A percentile compares a stretch with the other conserved stretches of the same genome.
Conservation (phyloP, 2,888 invertebrate species). For the Polydrusus tereticollis region DNA sequence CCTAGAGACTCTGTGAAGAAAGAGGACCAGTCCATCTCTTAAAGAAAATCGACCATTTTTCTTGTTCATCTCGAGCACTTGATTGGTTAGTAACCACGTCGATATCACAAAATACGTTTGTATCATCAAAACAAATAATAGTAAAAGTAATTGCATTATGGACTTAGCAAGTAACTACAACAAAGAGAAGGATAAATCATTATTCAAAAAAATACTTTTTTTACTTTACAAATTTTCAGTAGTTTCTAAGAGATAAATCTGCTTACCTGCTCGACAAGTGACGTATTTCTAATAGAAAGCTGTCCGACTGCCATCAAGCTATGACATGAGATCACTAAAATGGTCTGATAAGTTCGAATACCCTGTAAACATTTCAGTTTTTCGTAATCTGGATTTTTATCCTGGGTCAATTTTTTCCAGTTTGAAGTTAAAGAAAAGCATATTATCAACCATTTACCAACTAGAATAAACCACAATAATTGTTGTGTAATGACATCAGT, state of each 20-base stretch:
- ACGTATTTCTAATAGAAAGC: neutral
- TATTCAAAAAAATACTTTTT: neutral
- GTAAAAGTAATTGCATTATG: neutral
- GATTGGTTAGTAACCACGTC: conserved; percentile 53
- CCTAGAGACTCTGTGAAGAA: conserved; percentile 51
- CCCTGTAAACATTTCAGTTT: conserved; percentile 55
- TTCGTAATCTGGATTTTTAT: conserved; percentile 47
- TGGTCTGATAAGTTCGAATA: conserved; percentile 54
- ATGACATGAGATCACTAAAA: conserved; percentile 54
- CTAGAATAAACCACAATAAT: conserved; percentile 36
- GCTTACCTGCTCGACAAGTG: conserved; percentile 4
- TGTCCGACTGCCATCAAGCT: conserved; percentile 50
- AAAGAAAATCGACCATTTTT: conserved; percentile 29
- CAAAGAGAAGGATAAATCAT: neutral
- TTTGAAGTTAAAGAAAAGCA: conserved; percentile 52
- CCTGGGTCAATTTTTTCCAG: conserved; percentile 47
- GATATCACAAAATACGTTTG: conserved; percentile 56
- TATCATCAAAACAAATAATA: conserved; percentile 52
- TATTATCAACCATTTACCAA: conserved; percentile 35
- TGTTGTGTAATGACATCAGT: too few relatives aligned
- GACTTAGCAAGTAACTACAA: neutral
- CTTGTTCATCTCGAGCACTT: conserved; percentile 52
- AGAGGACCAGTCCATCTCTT: conserved; percentile 40
- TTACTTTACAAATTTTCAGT: too few relatives aligned
- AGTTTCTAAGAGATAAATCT: too few relatives aligned